Evolutionary conservation across 2,113 vertebrate genomes (phyloP).

Genomic region (Gavialis gangeticus): DNA sequence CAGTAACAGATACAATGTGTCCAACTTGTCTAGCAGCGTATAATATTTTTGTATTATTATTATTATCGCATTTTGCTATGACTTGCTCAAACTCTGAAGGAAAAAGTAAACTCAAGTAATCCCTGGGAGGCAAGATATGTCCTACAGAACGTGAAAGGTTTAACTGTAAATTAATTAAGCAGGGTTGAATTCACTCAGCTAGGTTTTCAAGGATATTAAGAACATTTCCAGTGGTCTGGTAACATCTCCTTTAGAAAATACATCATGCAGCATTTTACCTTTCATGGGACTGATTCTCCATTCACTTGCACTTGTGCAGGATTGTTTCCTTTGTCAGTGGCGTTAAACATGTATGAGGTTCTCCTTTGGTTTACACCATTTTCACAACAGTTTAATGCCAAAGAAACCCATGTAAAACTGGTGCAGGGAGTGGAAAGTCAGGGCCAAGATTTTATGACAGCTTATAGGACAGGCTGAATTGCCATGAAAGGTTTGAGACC

Average conservation of each 20-base stretch:
- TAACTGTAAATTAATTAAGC: not conserved
- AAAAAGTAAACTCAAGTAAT: conserved; percentile 40
- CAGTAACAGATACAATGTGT: conserved; percentile 58
- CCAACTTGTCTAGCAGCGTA: conserved; percentile 44
- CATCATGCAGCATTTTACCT: not conserved
- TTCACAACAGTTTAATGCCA: not conserved
- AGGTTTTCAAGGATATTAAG: not conserved
- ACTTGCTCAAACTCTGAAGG: conserved; percentile 30
- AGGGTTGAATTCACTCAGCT: not conserved
- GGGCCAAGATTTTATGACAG: not conserved
- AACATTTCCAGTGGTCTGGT: not conserved
- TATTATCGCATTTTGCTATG: conserved; percentile 50
- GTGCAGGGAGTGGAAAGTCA: not conserved
- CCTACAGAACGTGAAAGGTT: not conserved
- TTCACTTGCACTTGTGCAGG: not conserved
- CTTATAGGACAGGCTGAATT: not conserved
- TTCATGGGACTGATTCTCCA: not conserved
- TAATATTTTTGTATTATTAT: conserved; percentile 62
- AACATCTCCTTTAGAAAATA: not conserved
- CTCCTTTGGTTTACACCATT: not conserved
- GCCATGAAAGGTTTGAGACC: not conserved
- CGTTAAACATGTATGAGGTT: not conserved
- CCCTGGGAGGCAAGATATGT: not conserved
- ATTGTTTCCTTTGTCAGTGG: not conserved
- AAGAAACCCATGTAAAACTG: not conserved